Base-by-base conservation (phyloP, 2,888 invertebrate species). In the Nephrotoma flavescens region DNA sequence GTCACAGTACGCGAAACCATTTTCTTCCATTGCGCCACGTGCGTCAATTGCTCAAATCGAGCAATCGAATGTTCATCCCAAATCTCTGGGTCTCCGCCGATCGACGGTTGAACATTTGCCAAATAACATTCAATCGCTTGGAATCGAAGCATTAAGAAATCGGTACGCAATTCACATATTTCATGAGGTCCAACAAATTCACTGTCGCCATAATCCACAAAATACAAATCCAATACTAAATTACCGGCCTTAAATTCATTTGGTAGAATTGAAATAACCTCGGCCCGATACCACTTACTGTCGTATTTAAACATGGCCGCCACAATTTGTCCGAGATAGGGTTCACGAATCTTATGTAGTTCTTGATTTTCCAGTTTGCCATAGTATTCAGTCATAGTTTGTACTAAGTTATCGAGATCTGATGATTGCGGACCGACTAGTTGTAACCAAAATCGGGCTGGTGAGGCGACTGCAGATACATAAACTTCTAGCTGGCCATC, bases 111-210 rank as follows among this genome's bases (percentile, higher is more conserved):
- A 6, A 97, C 93, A 87, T 95, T 95, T 6, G 95, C 95, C 88
- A 98, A 92, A 90, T 94, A 96, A 90, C 97, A 97, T 91, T 97
- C 97, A 90, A 98, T 95, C 0, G 98, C 97, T 93, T 98, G 95
- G 88, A 92, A 92, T 89, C 92, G 90, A 15, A 92, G 89, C 9
- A 91, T 91, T 6, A 92, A 89, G 87, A 92, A 92, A 90, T 97
- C 96, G 0, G 96, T 95, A 71, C 96, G 93, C 87, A 97, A 92
- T 89, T 96, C 95, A 88, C 94, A 95, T 11, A 97, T 91, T 87
- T 96, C 94, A 86, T 93, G 93, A 3, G 93, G 93, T 0, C 93
- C 92, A 4, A 96, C 93, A 89, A 94, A 93, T 89, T 96, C 95
- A 87, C 94, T 94, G 91, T 98, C 97, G 0, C 98, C 98, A 91